Evolutionary conservation across 1,140 invertebrate species (phyloP), one percentile per base, ranked within the genome.

Genomic region (Drosophila orosa): DNA sequence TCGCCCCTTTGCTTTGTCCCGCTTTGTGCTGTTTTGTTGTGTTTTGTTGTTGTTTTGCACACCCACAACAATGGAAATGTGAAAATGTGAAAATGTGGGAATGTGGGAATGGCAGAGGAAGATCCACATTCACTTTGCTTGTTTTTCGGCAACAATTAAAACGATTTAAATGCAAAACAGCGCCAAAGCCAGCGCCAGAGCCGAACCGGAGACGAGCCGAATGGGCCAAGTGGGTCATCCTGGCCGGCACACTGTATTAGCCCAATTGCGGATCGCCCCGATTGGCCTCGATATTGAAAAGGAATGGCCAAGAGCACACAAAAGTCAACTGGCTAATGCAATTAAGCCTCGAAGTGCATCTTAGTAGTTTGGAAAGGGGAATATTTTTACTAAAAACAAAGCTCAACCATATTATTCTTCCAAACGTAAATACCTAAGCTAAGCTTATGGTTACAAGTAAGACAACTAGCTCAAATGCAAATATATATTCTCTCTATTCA

Each of bases 91-190:
- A n/a, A 45, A 45, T 45, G 22, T 45, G 44, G 44, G 8, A 45
- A 45, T 25, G 12, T 45, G 9, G 31, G 12, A 33, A 33, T 33
- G 10, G 31, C 13, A 12, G 31, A 27, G 24, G 9, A 25, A 45
- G 22, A 33, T 52, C 31, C 48, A 37, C 37, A 68, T 22, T 39
- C 22, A 63, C 35, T 24, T 15, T 47, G 24, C 66, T 69, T 56
- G 29, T 12, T 31, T 47, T 62, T 55, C 19, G 54, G 72, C 73
- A 77, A 77, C 73, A 77, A 77, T 77, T 77, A 85, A 85, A 89
- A 80, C 85, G 80, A 89, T 87, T 87, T 80, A 89, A 89, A 84
- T 87, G 84, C 80, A 87, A 84, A 89, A 65, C 66, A 89, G 29
- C 13, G 27, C 17, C 61, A 37, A 13, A 29, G 61, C 62, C 40